These are phyloP conservation scores for Neoascia interrupta DNA, from an alignment of 2,888 invertebrate species.

Conservation along the genomic window DNA sequence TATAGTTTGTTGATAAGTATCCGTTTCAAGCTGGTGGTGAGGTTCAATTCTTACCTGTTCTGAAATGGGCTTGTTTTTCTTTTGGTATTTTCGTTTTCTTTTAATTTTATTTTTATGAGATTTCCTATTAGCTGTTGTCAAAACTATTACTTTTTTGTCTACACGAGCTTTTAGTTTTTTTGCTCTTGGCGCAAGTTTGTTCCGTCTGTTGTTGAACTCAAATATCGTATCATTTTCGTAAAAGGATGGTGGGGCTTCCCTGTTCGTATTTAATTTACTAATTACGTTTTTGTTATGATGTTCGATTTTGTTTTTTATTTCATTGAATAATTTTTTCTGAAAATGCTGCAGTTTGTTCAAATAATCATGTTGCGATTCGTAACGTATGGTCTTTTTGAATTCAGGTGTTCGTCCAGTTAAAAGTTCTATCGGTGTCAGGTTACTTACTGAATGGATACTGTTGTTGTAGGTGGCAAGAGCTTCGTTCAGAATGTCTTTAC, in stretches of 20 bases:
- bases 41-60: too few relatives aligned
- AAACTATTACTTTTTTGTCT: background rate
- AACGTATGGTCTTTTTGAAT: constrained; percentile 8
- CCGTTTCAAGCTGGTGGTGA: too few relatives aligned
- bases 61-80: background rate
- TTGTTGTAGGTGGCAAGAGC: constrained; percentile 42
- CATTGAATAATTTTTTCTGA: constrained; percentile 7
- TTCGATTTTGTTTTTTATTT: constrained; percentile 16
- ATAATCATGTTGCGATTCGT: constrained; percentile 18
- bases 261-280: constrained; percentile 14
- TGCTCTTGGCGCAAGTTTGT: constrained; percentile 3
- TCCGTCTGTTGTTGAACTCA: constrained; percentile 13
- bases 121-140: constrained; percentile 9
- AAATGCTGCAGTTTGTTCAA: constrained; percentile 19
- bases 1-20: too few relatives aligned
- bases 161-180: background rate
- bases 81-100: constrained; percentile 6
- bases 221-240: background rate
- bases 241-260: constrained; percentile 13
- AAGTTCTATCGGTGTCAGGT: constrained; percentile 59
- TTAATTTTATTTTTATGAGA: constrained; percentile 25
- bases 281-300: constrained; percentile 13
- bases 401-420: constrained; percentile 28
- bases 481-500: constrained; percentile 42
- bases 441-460: constrained; percentile 42